These are phyloP conservation scores for Pomacea canaliculata DNA, from an alignment of 2,888 invertebrate genomes.

Conservation along the genomic window DNA sequence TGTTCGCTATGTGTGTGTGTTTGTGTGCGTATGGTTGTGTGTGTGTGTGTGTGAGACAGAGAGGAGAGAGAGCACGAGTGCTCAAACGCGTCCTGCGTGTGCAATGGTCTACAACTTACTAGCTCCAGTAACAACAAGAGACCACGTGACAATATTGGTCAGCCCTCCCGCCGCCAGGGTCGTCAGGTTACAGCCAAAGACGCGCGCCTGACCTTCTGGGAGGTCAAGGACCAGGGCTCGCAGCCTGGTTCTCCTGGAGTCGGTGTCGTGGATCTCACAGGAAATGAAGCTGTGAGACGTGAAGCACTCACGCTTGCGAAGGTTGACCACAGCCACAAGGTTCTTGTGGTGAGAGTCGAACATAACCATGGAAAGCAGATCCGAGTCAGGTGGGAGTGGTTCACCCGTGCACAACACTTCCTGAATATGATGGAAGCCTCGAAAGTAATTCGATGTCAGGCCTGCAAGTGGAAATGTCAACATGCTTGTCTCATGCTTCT, in stretches of 20 bases:
- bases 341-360: no score
- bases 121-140: not conserved
- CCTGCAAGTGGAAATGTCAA: not conserved
- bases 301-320: no score
- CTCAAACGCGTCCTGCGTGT: no score
- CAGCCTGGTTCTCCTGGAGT: no score
- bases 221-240: not conserved
- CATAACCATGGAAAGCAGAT: no score
- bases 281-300: no score
- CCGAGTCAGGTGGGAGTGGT: slow-evolving; percentile 3
- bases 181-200: slow-evolving; percentile 16
- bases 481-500: not conserved
- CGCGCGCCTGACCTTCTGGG: not conserved
- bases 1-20: no score
- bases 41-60: no score
- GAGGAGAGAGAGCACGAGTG: no score
- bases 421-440: not conserved
- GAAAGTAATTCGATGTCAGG: not conserved
- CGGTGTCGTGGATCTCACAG: no score
- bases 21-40: no score
- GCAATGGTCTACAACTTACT: not conserved
- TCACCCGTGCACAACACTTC: slow-evolving; percentile 13
- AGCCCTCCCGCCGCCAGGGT: not conserved
- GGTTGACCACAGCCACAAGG: no score
- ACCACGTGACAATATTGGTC: not conserved